A percentile compares a stretch with the other conserved stretches of the same genome.
These are phyloP conservation scores for Bicyclus anynana DNA, from an alignment of 1,140 invertebrate genomes.

Conservation along the genomic window DNA sequence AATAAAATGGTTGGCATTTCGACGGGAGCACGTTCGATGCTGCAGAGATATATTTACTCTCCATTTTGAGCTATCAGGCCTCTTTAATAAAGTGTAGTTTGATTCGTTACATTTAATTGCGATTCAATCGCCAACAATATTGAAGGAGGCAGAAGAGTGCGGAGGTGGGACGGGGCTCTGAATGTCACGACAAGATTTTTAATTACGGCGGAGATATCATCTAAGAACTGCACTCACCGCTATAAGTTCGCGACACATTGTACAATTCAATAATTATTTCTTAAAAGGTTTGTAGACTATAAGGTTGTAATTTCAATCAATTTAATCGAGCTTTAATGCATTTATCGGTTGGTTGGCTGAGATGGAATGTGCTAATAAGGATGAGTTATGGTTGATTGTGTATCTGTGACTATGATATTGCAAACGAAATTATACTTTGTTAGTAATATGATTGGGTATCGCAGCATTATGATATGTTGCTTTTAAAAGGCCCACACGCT, in stretches of 20 bases:
- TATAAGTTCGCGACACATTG: constrained; percentile 59
- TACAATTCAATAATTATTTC: constrained; percentile 71
- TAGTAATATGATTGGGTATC: too few species aligned
- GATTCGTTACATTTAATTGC: constrained; percentile 73
- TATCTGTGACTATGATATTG: too few species aligned
- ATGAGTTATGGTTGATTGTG: too few species aligned
- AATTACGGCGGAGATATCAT: constrained; percentile 74
- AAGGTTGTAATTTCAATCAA: neutral
- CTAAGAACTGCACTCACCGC: constrained; percentile 63
- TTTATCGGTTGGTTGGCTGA: neutral
- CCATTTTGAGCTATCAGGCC: constrained; percentile 72
- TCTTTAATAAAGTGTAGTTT: constrained; percentile 74
- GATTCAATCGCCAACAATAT: constrained; percentile 75
- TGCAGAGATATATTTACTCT: constrained; percentile 46
- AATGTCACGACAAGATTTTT: constrained; percentile 77
- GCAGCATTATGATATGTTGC: too few species aligned
- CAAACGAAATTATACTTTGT: too few species aligned
- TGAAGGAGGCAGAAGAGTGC: constrained; percentile 67
- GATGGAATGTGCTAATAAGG: too few species aligned
- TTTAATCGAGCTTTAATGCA: constrained; percentile 19
- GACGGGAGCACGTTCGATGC: constrained; percentile 74
- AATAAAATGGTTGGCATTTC: constrained; percentile 77
- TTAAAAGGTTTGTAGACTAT: constrained; percentile 26
- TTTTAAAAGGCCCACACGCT: too few species aligned
- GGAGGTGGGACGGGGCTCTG: constrained; percentile 66